Evolutionary conservation across 92 coral and sea anemone species (phyloP).

Genomic region (Diadumene lineata): DNA sequence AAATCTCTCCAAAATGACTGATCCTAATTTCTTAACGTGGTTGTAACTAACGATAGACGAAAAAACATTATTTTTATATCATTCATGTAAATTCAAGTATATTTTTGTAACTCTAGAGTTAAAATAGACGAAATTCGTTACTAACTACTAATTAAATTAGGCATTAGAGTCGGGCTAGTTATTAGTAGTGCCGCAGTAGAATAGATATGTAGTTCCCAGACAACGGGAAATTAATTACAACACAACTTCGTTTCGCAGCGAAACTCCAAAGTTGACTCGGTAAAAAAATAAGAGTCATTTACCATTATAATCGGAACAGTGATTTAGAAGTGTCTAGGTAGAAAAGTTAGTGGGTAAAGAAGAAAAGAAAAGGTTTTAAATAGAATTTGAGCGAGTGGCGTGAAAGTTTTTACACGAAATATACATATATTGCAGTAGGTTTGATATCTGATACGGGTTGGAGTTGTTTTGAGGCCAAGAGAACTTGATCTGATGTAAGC

Average conservation of each 20-base stretch:
- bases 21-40: slow-evolving; percentile 82
- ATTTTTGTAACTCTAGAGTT: slow-evolving; percentile 13
- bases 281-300: slow-evolving; percentile 31
- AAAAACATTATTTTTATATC: slow-evolving; percentile 39
- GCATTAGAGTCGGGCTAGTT: background rate
- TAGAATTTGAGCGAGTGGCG: background rate
- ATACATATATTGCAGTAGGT: background rate
- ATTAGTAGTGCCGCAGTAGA: background rate
- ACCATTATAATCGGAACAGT: background rate
- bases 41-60: slow-evolving; percentile 37
- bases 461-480: slow-evolving; percentile 7
- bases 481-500: slow-evolving; percentile 9
- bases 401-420: background rate
- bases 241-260: slow-evolving; percentile 92
- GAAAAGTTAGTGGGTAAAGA: no score
- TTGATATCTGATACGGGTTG: background rate
- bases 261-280: slow-evolving; percentile 86
- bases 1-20: slow-evolving; percentile 70
- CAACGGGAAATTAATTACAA: slow-evolving; percentile 26
- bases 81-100: slow-evolving; percentile 16
- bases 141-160: slow-evolving; percentile 15
- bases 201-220: slow-evolving; percentile 3
- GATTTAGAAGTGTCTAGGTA: background rate
- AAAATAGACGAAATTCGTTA: background rate
- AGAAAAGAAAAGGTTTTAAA: background rate